A percentile compares a stretch with the other conserved stretches of the same genome.
These are phyloP conservation scores for Cyrtodaria siliqua DNA, from an alignment of 2,888 invertebrate genomes.

Conservation along the genomic window DNA sequence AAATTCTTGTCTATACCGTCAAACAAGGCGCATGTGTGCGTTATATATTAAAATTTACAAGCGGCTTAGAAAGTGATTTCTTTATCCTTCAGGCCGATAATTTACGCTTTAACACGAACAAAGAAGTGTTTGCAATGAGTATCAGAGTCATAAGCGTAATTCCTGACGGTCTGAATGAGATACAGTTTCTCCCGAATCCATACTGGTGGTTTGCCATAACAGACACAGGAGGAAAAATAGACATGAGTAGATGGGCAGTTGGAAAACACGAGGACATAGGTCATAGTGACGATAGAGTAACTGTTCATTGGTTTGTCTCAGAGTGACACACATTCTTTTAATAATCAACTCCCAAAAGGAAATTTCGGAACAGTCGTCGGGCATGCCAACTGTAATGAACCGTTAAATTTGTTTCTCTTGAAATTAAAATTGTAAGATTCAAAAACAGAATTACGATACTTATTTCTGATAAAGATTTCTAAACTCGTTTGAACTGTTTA, in stretches of 20 bases:
- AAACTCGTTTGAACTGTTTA: too few species aligned
- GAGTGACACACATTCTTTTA: too few species aligned
- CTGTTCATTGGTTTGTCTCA: not conserved
- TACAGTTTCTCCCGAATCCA: conserved; percentile 14
- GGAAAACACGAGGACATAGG: conserved; percentile 18
- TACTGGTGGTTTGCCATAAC: conserved; percentile 35
- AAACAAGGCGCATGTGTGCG: conserved; percentile 22
- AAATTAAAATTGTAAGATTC: too few species aligned
- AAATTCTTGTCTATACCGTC: conserved; percentile 6
- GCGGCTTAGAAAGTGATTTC: not conserved
- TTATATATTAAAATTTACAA: conserved; percentile 10
- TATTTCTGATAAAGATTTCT: too few species aligned
- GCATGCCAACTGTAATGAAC: too few species aligned
- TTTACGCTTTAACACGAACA: not conserved
- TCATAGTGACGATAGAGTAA: not conserved
- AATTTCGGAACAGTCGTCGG: too few species aligned
- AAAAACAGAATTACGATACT: too few species aligned
- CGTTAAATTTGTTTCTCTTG: too few species aligned
- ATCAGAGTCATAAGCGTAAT: conserved; percentile 5
- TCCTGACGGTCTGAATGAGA: not conserved
- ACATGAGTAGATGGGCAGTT: conserved; percentile 34
- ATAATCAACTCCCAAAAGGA: too few species aligned
- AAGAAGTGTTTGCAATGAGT: conserved; percentile 20
- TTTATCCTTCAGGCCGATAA: conserved; percentile 21
- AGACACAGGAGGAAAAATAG: conserved; percentile 14